phyloP scores from a whole-genome alignment of 2,797 vertebrate genomes.

The Percopsis omiscomaycus region DNA sequence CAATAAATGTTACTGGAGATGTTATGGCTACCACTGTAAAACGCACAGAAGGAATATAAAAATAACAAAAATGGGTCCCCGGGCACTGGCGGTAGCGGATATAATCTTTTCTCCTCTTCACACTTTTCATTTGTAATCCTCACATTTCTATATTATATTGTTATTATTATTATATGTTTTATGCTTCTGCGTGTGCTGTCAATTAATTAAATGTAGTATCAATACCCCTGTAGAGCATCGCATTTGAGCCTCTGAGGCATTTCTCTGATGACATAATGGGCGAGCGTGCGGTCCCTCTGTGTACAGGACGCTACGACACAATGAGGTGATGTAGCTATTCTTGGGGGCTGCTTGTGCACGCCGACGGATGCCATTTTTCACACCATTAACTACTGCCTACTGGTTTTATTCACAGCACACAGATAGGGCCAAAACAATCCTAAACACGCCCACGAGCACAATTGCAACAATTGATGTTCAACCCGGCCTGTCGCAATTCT shows the following conservation, averaged over 20 bases:
- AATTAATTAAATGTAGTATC: slow-evolving; percentile 2
- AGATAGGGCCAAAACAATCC: slow-evolving; percentile 71
- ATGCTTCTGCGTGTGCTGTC: slow-evolving; percentile 1
- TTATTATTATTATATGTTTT: slow-evolving; percentile 7
- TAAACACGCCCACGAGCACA: slow-evolving; percentile 70
- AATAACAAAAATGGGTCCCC: slow-evolving; percentile 14
- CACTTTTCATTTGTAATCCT: slow-evolving; percentile 19
- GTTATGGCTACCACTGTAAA: slow-evolving; percentile 38
- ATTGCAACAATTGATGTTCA: slow-evolving; percentile 75
- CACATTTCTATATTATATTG: neutral
- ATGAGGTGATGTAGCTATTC: slow-evolving; percentile 75
- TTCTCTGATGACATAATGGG: slow-evolving; percentile 41
- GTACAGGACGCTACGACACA: slow-evolving; percentile 70
- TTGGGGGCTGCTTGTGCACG: slow-evolving; percentile 63
- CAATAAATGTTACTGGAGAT: slow-evolving; percentile 36
- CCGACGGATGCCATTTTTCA: slow-evolving; percentile 74
- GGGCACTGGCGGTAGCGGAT: slow-evolving; percentile 14
- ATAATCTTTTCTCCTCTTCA: neutral
- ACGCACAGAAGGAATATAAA: no score
- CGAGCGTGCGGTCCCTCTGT: slow-evolving; percentile 47
- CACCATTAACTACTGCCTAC: slow-evolving; percentile 77
- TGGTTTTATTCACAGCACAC: slow-evolving; percentile 77
- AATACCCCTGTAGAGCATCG: slow-evolving; percentile 19
- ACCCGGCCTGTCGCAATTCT: slow-evolving; percentile 63
- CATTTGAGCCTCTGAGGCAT: slow-evolving; percentile 12